A percentile compares a stretch with the other conserved stretches of the same genome.
Conservation (phyloP, 2,113 vertebrate genomes). For the Epinephelus moara region DNA sequence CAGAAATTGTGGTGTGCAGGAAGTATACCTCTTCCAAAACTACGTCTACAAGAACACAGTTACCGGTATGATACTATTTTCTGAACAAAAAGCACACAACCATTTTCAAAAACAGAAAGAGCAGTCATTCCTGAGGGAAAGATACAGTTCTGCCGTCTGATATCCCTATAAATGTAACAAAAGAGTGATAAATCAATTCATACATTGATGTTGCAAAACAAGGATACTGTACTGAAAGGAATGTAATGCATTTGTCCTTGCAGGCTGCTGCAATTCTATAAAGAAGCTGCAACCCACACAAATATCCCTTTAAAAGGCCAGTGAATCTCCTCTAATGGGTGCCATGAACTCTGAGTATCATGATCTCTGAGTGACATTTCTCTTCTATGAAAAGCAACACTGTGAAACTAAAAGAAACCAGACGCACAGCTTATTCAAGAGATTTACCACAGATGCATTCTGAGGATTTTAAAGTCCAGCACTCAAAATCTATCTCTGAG, state of each 20-base stretch:
- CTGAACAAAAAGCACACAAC: background rate
- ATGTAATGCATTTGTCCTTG: conserved; percentile 49
- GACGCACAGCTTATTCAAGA: conserved; percentile 80
- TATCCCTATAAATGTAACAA: conserved; percentile 2
- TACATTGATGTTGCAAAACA: conserved; percentile 12
- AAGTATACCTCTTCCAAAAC: background rate
- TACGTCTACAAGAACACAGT: background rate
- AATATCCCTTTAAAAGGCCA: conserved; percentile 54
- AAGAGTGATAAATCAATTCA: conserved; percentile 29
- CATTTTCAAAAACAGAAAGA: background rate
- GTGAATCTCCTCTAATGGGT: conserved; percentile 67
- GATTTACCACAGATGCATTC: conserved; percentile 44
- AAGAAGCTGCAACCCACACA: conserved; percentile 60
- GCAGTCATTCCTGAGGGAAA: background rate
- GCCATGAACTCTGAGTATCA: conserved; percentile 63
- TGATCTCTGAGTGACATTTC: conserved; percentile 53
- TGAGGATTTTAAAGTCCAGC: conserved; percentile 34
- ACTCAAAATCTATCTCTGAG: conserved; percentile 27
- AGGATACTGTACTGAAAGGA: background rate
- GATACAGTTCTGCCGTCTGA: background rate
- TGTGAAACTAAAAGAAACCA: conserved; percentile 81
- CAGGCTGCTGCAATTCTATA: conserved; percentile 33
- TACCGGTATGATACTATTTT: background rate
- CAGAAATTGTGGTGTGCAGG: background rate
- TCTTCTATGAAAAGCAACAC: conserved; percentile 80